These are phyloP conservation scores for Mesorhabditis belari DNA, from an alignment of 2,888 invertebrate genomes.

Conservation along the genomic window DNA sequence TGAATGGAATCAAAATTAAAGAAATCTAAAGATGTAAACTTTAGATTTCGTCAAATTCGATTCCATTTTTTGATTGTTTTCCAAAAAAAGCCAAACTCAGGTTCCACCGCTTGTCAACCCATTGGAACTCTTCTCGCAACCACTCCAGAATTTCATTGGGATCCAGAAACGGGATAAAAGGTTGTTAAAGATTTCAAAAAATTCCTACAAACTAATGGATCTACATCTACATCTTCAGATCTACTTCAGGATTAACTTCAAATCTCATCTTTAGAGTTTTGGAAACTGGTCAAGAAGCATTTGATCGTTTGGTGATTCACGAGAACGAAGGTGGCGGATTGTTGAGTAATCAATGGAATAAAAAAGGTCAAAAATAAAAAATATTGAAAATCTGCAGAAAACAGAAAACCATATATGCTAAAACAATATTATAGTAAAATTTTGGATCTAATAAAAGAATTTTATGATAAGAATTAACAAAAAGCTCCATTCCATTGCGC, in stretches of 20 bases:
- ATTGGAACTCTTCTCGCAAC: neutral
- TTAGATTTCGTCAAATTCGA: too few species aligned
- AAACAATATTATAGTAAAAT: too few species aligned
- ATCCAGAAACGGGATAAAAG: neutral
- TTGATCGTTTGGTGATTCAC: neutral
- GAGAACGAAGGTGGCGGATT: neutral
- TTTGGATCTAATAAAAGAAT: too few species aligned
- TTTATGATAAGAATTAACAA: too few species aligned
- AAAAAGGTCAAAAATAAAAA: neutral
- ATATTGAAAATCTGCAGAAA: neutral
- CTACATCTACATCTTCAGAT: too few species aligned
- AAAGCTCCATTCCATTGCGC: too few species aligned
- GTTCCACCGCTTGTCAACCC: neutral
- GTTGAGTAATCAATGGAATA: neutral
- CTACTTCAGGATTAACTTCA: too few species aligned
- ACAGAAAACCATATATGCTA: too few species aligned
- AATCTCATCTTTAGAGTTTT: neutral
- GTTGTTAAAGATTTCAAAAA: neutral
- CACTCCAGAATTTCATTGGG: neutral
- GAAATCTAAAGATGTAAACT: too few species aligned
- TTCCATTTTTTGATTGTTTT: neutral
- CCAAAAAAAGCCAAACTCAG: neutral
- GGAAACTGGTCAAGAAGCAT: neutral
- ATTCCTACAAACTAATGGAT: neutral
- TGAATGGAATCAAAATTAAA: too few species aligned